These are phyloP conservation scores for Colletes gigas DNA, from an alignment of 1,140 invertebrate species.

Conservation along the genomic window DNA sequence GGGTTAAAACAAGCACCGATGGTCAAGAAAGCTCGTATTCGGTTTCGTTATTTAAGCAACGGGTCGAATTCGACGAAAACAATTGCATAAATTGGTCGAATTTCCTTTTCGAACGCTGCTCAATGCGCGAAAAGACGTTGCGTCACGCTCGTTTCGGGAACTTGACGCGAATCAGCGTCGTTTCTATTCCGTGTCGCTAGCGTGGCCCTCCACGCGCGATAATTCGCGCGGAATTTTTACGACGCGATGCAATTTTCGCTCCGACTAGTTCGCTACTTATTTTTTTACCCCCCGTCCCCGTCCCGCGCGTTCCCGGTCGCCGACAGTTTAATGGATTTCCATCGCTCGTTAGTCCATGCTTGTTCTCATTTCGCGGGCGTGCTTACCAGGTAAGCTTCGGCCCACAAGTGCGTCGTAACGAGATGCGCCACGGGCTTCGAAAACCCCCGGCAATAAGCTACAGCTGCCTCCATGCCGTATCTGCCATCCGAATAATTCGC, in stretches of 20 bases:
- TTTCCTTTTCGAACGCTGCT: not conserved
- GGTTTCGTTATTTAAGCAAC: no score
- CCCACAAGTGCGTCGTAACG: conserved; percentile 57
- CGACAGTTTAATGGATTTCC: conserved; percentile 16
- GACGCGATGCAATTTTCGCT: conserved; percentile 10
- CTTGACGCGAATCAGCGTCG: conserved; percentile 4
- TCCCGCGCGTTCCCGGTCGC: no score
- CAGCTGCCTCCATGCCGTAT: conserved; percentile 54
- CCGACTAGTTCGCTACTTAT: not conserved
- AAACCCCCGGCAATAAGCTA: conserved; percentile 52
- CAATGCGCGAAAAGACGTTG: not conserved
- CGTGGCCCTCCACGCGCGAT: not conserved
- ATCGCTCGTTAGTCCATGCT: conserved; percentile 56
- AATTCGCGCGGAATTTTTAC: conserved; percentile 20
- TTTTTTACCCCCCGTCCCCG: not conserved
- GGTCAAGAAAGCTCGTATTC: no score
- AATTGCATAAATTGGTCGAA: not conserved
- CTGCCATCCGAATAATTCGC: conserved; percentile 59
- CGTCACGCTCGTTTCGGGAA: not conserved
- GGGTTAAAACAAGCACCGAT: no score
- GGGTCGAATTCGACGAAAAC: not conserved
- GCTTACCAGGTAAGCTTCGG: conserved; percentile 46
- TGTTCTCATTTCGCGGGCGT: conserved; percentile 46
- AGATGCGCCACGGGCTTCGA: conserved; percentile 47
- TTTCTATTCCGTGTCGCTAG: not conserved